Percentiles rank a stretch among this genome's conserved stretches.
Evolutionary conservation across 2,888 invertebrate genomes (phyloP).

Genomic region (Ormyrus nitidulus): DNA sequence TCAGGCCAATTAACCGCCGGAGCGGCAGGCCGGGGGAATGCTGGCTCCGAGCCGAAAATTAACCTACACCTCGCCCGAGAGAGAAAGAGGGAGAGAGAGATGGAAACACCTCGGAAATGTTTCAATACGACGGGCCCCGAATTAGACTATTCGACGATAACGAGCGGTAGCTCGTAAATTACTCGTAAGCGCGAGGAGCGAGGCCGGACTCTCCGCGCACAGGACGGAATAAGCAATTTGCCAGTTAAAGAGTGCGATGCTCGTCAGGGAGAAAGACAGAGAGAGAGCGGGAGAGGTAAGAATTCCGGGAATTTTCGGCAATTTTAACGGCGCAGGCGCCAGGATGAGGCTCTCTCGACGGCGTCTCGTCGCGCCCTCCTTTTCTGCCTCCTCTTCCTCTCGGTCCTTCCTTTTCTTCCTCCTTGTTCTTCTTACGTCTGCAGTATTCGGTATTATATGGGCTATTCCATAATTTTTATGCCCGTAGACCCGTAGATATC

Average conservation of each 20-base stretch:
- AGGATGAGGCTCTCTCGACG: constrained; percentile 61
- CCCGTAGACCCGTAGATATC: no score
- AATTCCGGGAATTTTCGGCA: constrained; percentile 73
- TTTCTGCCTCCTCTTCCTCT: neutral
- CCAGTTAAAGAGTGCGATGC: constrained; percentile 48
- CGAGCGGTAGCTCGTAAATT: constrained; percentile 55
- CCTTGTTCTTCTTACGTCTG: neutral
- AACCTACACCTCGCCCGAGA: constrained; percentile 31
- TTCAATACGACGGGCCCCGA: constrained; percentile 32
- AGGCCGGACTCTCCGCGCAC: constrained; percentile 13
- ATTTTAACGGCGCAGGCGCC: constrained; percentile 75
- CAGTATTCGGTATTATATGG: neutral
- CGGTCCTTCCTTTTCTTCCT: neutral
- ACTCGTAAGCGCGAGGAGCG: constrained; percentile 9
- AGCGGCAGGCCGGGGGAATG: no score
- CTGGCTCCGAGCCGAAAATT: constrained; percentile 13
- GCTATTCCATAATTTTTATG: neutral
- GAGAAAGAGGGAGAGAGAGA: neutral
- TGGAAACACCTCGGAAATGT: constrained; percentile 28
- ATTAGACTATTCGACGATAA: constrained; percentile 50
- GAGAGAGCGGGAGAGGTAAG: constrained; percentile 60
- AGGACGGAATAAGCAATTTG: constrained; percentile 62
- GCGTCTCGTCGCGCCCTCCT: constrained; percentile 61
- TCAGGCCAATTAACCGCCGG: constrained; percentile 34
- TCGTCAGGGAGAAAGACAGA: constrained; percentile 20